Percentiles rank a stretch among this genome's conserved stretches.
phyloP scores from a whole-genome alignment of 1,140 invertebrate genomes.

The Berghia stephanieae region DNA sequence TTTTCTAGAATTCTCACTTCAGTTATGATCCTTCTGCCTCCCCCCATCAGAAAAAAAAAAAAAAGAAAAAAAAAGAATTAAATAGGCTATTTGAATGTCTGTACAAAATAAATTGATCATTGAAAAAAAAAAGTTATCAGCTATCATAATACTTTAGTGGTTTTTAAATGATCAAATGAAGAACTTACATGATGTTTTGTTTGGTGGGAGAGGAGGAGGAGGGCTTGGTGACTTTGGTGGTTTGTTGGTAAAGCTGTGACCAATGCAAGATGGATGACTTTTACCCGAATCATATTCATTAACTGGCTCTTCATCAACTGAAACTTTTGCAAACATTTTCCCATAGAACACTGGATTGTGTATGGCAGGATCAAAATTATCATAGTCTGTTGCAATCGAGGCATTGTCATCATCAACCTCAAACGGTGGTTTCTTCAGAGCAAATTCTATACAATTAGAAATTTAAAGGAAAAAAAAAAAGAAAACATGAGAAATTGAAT shows the following conservation, averaged over 20 bases:
- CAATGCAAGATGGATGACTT: slow-evolving; percentile 62
- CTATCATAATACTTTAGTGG: too few species aligned
- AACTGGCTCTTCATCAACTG: slow-evolving; percentile 44
- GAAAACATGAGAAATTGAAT: too few species aligned
- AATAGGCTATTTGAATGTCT: too few species aligned
- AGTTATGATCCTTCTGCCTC: too few species aligned
- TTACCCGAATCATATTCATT: slow-evolving; percentile 56
- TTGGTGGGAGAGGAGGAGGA: slow-evolving; percentile 50
- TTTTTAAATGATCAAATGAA: too few species aligned
- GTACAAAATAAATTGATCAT: too few species aligned
- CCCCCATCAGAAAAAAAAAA: too few species aligned
- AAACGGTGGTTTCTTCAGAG: not conserved
- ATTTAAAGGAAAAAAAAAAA: too few species aligned
- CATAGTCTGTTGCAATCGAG: slow-evolving; percentile 55
- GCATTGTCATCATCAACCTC: slow-evolving; percentile 49
- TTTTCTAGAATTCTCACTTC: too few species aligned
- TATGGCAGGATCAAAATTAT: slow-evolving; percentile 62
- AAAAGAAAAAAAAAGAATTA: too few species aligned
- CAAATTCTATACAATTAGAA: slow-evolving; percentile 27
- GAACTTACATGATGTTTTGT: slow-evolving; percentile 59
- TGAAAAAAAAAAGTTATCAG: too few species aligned
- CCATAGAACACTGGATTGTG: slow-evolving; percentile 66
- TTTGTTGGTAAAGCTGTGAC: slow-evolving; percentile 59
- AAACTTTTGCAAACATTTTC: slow-evolving; percentile 53
- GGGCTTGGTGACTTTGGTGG: slow-evolving; percentile 47